Conservation (phyloP, 2,113 vertebrate species). For the Noturus placidus region DNA sequence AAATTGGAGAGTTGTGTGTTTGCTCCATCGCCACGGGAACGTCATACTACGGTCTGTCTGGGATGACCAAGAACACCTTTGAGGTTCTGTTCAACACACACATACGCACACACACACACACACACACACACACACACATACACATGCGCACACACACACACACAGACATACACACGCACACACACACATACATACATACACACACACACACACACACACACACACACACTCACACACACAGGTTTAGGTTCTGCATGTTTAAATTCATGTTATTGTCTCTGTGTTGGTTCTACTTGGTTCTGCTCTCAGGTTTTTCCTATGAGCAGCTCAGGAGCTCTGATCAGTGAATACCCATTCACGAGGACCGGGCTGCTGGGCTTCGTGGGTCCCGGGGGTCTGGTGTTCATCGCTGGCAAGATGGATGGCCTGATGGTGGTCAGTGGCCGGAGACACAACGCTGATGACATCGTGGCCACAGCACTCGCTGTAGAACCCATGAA, state of each 20-base stretch:
- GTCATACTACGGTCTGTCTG: constrained; percentile 95
- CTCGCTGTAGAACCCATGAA: constrained; percentile 98
- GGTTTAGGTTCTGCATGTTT: neutral
- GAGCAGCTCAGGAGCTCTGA: constrained; percentile 84
- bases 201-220: neutral
- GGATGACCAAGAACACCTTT: constrained; percentile 99
- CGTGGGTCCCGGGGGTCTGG: constrained; percentile 92
- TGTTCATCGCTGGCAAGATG: constrained; percentile 99
- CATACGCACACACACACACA: neutral
- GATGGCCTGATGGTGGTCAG: constrained; percentile 98
- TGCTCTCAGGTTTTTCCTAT: constrained; percentile 88
- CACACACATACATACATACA: neutral
- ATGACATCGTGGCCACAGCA: constrained; percentile 96
- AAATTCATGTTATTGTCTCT: neutral
- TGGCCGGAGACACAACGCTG: constrained; percentile 93
- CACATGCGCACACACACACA: too few relatives aligned
- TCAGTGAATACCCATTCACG: constrained; percentile 96
- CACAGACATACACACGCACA: too few relatives aligned
- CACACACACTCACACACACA: neutral
- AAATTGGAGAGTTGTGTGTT: constrained; percentile 94
- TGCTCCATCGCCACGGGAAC: constrained; percentile 92
- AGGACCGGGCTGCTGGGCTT: constrained; percentile 93
- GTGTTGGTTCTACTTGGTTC: neutral
- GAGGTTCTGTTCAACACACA: constrained; percentile 74
- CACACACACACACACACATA: neutral